Base-by-base conservation (phyloP, 2,888 invertebrate species). In the Ischnura elegans region DNA sequence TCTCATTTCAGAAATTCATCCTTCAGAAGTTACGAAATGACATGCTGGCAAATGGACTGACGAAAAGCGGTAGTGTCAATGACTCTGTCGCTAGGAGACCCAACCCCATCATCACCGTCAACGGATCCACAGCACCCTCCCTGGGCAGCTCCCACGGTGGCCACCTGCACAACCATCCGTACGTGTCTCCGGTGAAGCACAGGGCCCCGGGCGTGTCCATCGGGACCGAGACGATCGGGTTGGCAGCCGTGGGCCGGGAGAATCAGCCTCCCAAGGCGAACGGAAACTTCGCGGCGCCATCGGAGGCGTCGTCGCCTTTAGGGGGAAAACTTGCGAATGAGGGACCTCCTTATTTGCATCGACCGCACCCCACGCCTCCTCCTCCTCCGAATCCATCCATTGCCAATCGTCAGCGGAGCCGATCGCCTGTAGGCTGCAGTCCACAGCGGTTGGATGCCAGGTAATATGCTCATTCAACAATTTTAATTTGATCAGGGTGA, bases 1-100 rank as follows among this genome's bases (percentile, higher is more conserved):
- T 66, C 43, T 90, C 66, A 43, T 66, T 43, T 25, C 90, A 90
- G 90, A 90, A 90, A 90, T 90, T 90, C 43, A 90, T 90, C 61
- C 90, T 90, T 10, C 90, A 90, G 90, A 90, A 90, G 90, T 43
- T 90, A 43, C 55, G 90, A 8, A 90, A 90, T 90, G 90, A 61
- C n/a, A 43, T 66, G 55, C 43, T 90, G n/a, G 43, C 61, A 6
- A 90, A 66, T 90, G 90, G 43, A 61, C 43, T 61, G 36, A 43
- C 43, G 3, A 90, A 90, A 2, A 61, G 43, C 13, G 43, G 61
- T 43, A 21, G n/a, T 46, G 90, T 43, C n/a, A 90, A 66, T 61
- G 90, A 19, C 10, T 45, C 90, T 21, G 36, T 3, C 90, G 66
- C 4, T 13, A 90, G 55, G n/a, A 61, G 90, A 43, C 61, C 61